Conservation (phyloP, 2,113 vertebrate genomes). For the Acinonyx jubatus region DNA sequence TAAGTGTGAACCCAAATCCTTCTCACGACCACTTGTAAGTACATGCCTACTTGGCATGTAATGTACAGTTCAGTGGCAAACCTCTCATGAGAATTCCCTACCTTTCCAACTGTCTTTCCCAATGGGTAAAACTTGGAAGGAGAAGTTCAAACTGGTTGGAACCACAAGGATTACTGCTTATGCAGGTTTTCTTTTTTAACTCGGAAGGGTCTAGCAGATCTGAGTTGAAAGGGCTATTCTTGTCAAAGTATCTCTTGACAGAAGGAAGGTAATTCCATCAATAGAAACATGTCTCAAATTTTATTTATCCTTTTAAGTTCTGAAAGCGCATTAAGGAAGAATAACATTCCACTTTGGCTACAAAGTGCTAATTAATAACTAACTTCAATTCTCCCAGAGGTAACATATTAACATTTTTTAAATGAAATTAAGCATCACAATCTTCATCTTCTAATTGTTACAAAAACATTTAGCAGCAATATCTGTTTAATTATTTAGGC, state of each 20-base stretch:
- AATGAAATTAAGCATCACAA: constrained; percentile 58
- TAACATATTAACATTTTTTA: constrained; percentile 68
- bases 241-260: not conserved
- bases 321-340: constrained; percentile 58
- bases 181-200: not conserved
- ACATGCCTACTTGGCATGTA: not conserved
- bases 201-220: not conserved
- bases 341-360: constrained; percentile 67
- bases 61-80: not conserved
- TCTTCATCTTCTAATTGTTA: constrained; percentile 73
- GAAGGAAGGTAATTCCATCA: not conserved
- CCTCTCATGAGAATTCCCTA: not conserved
- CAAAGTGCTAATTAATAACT: constrained; percentile 79
- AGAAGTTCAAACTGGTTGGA: not conserved
- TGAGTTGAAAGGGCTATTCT: not conserved
- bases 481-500: constrained; percentile 79
- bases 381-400: constrained; percentile 63
- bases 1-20: not conserved
- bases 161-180: not conserved
- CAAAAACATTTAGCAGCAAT: constrained; percentile 71
- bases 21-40: not conserved
- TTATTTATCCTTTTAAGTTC: constrained; percentile 62
- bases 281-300: not conserved
- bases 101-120: not conserved
- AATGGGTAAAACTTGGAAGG: not conserved